Evolutionary conservation across 35 echinoderm and acorn worm genomes (phyloP), one percentile per base, ranked within the genome.

Genomic region (Amphiura filiformis): DNA sequence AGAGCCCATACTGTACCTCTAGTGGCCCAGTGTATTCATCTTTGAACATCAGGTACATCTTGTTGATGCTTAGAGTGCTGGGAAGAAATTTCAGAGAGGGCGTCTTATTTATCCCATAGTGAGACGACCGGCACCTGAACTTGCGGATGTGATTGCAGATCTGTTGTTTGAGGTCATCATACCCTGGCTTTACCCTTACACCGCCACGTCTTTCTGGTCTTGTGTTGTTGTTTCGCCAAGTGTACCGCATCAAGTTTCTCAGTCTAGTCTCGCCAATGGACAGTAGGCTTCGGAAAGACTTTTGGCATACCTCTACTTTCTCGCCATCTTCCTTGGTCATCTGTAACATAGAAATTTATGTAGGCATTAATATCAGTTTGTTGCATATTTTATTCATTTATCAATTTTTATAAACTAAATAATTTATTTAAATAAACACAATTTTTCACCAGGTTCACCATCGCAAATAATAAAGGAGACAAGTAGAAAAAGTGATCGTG

Each of bases 91-190:
- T 64, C 33, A 23, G 36, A 34, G 82, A 13, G 37, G 79, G 87
- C 13, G 78, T 89, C 44, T 89, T 89, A 79, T 30, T 82, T 17
- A 78, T n/a, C n/a, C 87, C 87, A 82, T 83, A 89, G 79, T 89
- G 79, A 26, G 79, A 81, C 38, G 78, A 83, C 36, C 42, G 18
- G 37, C 83, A 85, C 34, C 14, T 85, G 52, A 88, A 88, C 22
- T 35, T 22, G 30, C 80, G 34, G n/a, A n/a, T n/a, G n/a, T 78
- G 52, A 22, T 39, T 65, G 14, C 12, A 28, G 35, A 83, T n/a
- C 26, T 14, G 49, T 37, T 75, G 31, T 89, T 82, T 89, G 7
- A 38, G 33, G 18, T 57, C 26, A 20, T 12, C 28, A 23, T 84
- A 89, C 12, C n/a, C 57, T 26, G 70, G 79, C 4, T 89, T 38